Percentiles rank a stretch among this genome's conserved stretches.
These are phyloP conservation scores for Tragelaphus buxtoni DNA, from an alignment of 2,113 vertebrate species.

Conservation along the genomic window DNA sequence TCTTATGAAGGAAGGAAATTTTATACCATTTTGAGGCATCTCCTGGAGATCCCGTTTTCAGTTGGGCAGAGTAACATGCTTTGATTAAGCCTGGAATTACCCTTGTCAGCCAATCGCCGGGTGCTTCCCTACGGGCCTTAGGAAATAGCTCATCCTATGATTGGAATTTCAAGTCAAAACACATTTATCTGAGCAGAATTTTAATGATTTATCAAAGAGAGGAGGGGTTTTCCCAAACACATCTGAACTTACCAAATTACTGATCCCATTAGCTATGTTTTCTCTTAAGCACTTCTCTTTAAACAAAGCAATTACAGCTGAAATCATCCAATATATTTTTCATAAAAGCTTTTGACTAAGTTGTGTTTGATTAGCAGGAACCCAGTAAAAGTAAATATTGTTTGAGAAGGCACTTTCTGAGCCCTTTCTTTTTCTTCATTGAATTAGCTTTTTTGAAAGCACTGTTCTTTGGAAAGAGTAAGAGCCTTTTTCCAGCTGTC, in stretches of 20 bases:
- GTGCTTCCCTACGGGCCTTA: slow-evolving; percentile 30
- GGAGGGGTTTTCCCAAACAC: slow-evolving; percentile 72
- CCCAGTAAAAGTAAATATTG: slow-evolving; percentile 70
- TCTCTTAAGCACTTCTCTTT: slow-evolving; percentile 64
- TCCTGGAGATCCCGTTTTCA: not conserved
- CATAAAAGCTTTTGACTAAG: slow-evolving; percentile 59
- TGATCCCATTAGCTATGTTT: slow-evolving; percentile 41
- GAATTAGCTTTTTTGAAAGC: slow-evolving; percentile 70
- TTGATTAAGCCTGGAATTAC: slow-evolving; percentile 30
- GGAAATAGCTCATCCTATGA: slow-evolving; percentile 67
- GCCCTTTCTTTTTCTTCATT: slow-evolving; percentile 63
- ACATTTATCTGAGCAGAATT: slow-evolving; percentile 74
- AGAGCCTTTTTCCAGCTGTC: slow-evolving; percentile 71
- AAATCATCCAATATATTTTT: slow-evolving; percentile 57
- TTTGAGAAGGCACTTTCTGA: slow-evolving; percentile 65
- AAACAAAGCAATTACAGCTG: slow-evolving; percentile 53
- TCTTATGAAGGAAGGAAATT: slow-evolving; percentile 37
- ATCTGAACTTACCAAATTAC: slow-evolving; percentile 70
- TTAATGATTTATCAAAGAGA: slow-evolving; percentile 75
- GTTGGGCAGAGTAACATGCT: not conserved
- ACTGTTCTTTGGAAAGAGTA: slow-evolving; percentile 48
- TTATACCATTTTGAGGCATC: not conserved
- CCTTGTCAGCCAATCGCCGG: not conserved
- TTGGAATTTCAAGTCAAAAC: slow-evolving; percentile 75
- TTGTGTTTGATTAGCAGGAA: slow-evolving; percentile 75